phyloP scores from a whole-genome alignment of 2,888 invertebrate species.

The Notodromas monacha region DNA sequence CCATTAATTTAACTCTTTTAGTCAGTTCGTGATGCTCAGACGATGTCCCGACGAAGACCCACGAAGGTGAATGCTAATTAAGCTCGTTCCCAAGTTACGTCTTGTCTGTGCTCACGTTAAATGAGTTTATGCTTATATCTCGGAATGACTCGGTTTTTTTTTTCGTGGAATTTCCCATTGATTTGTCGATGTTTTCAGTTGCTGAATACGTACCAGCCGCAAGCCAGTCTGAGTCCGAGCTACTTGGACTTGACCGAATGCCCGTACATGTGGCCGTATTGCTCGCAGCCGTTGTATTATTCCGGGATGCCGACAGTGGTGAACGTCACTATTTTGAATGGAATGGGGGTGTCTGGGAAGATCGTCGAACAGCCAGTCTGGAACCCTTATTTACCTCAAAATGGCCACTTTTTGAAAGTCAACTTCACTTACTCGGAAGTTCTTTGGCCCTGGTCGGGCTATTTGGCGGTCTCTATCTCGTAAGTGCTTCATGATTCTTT shows the following conservation, averaged over 20 bases:
- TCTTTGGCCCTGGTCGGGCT: slow-evolving; percentile 92
- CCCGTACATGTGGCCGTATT: slow-evolving; percentile 96
- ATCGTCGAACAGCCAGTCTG: slow-evolving; percentile 37
- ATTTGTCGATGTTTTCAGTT: too few relatives aligned
- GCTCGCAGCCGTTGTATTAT: slow-evolving; percentile 69
- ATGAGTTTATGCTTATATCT: too few relatives aligned
- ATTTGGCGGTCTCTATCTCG: slow-evolving; percentile 50
- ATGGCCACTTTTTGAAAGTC: slow-evolving; percentile 25
- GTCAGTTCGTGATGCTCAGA: too few relatives aligned
- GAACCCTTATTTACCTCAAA: slow-evolving; percentile 55
- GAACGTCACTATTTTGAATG: slow-evolving; percentile 77
- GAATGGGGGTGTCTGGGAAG: slow-evolving; percentile 55
- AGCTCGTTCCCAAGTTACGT: too few relatives aligned
- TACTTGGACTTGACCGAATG: slow-evolving; percentile 78
- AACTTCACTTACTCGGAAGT: slow-evolving; percentile 39
- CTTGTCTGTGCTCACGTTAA: too few relatives aligned
- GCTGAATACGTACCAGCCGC: slow-evolving; percentile 28
- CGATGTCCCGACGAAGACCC: too few relatives aligned
- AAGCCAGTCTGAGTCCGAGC: slow-evolving; percentile 26
- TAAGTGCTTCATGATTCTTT: too few relatives aligned
- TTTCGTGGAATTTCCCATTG: too few relatives aligned
- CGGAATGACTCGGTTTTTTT: too few relatives aligned
- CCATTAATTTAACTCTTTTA: too few relatives aligned
- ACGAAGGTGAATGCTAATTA: too few relatives aligned
- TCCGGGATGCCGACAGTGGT: slow-evolving; percentile 56